These are phyloP conservation scores for Darwinula stevensoni DNA, from an alignment of 2,888 invertebrate species.

Conservation along the genomic window DNA sequence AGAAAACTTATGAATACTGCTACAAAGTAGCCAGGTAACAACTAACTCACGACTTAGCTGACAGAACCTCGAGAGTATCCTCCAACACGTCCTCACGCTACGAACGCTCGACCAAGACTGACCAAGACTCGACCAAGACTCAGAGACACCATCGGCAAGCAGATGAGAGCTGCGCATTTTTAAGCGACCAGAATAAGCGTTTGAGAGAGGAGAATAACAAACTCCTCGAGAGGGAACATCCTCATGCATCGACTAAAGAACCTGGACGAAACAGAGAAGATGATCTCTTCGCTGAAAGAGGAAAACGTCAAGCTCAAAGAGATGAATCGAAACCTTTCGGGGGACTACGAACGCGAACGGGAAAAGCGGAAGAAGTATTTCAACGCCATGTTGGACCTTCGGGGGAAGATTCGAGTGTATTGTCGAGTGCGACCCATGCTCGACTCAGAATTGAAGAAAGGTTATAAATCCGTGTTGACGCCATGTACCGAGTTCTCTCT, in stretches of 20 bases:
- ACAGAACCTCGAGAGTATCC: too few relatives aligned
- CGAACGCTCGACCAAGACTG: too few relatives aligned
- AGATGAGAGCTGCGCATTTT: slow-evolving; percentile 12
- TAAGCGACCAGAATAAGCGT: slow-evolving; percentile 13
- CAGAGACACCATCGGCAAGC: too few relatives aligned
- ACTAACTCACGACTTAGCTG: too few relatives aligned
- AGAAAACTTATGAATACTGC: too few relatives aligned
- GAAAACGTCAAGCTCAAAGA: too few relatives aligned
- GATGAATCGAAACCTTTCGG: slow-evolving; percentile 10
- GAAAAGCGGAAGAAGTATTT: slow-evolving; percentile 13
- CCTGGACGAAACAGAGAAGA: too few relatives aligned
- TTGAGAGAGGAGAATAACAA: slow-evolving; percentile 13
- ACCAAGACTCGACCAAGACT: too few relatives aligned
- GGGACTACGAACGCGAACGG: slow-evolving; percentile 13
- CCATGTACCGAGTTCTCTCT: slow-evolving; percentile 11
- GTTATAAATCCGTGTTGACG: slow-evolving; percentile 5
- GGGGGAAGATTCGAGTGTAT: slow-evolving; percentile 20
- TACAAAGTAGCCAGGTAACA: too few relatives aligned
- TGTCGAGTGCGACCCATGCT: slow-evolving; percentile 18
- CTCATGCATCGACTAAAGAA: too few relatives aligned
- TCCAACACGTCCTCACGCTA: too few relatives aligned
- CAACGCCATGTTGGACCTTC: slow-evolving; percentile 13
- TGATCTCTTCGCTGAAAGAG: slow-evolving; percentile 8
- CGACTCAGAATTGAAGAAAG: slow-evolving; percentile 10
- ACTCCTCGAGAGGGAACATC: slow-evolving; percentile 11